Evolutionary conservation across 2,888 invertebrate genomes (phyloP), one percentile per base, ranked within the genome.

Genomic region (Euproctis similis): DNA sequence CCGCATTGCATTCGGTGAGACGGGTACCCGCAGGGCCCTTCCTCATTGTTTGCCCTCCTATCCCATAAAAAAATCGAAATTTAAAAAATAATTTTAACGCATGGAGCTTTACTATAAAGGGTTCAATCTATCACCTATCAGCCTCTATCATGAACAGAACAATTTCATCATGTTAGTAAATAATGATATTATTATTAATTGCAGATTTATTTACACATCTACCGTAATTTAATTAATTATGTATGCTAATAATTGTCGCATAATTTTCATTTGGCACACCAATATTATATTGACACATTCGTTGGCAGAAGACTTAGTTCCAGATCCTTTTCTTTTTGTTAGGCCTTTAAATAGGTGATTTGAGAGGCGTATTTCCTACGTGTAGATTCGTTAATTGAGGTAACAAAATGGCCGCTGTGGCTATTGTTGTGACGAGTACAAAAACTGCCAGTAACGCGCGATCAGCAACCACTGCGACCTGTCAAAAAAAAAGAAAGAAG

Each of bases 401-500:
- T 81, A 91, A 49, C 27, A 94, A 81, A 47, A 94, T 93, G 40
- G 92, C 90, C 1, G 91, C 90, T 1, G 93, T 93, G n/a, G 93
- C 89, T 42, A 92, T 88, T 26, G 89, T 87, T 5, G 93, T 94
- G 30, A 92, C 89, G 36, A 93, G 76, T 36, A 92, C 88, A 69
- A 94, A 94, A 11, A 92, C 87, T 34, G 90, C 90, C 8, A 94
- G 86, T 1, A 94, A 84, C 2, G 92, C 88, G 19, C 92, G 87
- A 67, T 96, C 96, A 35, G 94, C 89, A 8, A 96, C 94, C 28
- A 95, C 88, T 1, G 95, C 94, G 36, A 92, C 87, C 80, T 82
- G 63, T 2, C 35, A 38, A 41, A 29, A 11, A 18, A 2, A n/a
- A n/a, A n/a, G n/a, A n/a, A n/a, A n/a, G n/a, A n/a, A n/a, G n/a